Percentiles rank a stretch among this genome's conserved stretches.
Conservation (phyloP, 1,140 invertebrate species). For the Pseudobourletiella spinata region DNA sequence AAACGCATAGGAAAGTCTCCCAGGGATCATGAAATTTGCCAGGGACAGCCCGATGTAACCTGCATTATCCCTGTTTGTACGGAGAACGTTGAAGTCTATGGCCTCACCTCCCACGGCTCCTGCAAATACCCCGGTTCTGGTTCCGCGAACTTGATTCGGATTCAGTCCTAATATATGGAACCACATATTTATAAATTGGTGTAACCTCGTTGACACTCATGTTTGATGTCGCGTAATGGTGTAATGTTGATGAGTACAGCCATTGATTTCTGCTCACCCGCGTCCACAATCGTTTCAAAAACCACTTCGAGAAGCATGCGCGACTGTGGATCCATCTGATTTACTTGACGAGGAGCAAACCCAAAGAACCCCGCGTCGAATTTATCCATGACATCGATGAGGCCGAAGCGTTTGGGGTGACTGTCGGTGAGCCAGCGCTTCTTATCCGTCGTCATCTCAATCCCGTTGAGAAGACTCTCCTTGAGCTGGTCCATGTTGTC, state of each 20-base stretch:
- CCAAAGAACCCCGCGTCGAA: conserved; percentile 52
- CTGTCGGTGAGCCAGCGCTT: background rate
- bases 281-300: conserved; percentile 54
- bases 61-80: conserved; percentile 40
- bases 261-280: too few relatives aligned
- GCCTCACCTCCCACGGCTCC: conserved; percentile 41
- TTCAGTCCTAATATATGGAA: too few relatives aligned
- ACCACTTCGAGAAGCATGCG: conserved; percentile 51
- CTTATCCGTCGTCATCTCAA: conserved; percentile 50
- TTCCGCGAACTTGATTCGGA: conserved; percentile 41
- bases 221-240: too few relatives aligned
- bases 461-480: conserved; percentile 63
- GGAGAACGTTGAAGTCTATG: conserved; percentile 16
- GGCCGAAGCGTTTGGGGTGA: conserved; percentile 13
- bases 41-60: conserved; percentile 58
- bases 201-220: too few relatives aligned
- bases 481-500: conserved; percentile 67
- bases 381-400: conserved; percentile 33
- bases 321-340: conserved; percentile 53
- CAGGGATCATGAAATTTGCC: conserved; percentile 56
- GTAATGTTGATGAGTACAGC: too few relatives aligned
- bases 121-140: conserved; percentile 49
- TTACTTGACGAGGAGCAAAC: conserved; percentile 46
- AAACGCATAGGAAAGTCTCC: conserved; percentile 55
- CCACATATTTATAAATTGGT: too few relatives aligned